Conservation (phyloP, 1,140 invertebrate species). For the Oryctes rhinoceros region DNA sequence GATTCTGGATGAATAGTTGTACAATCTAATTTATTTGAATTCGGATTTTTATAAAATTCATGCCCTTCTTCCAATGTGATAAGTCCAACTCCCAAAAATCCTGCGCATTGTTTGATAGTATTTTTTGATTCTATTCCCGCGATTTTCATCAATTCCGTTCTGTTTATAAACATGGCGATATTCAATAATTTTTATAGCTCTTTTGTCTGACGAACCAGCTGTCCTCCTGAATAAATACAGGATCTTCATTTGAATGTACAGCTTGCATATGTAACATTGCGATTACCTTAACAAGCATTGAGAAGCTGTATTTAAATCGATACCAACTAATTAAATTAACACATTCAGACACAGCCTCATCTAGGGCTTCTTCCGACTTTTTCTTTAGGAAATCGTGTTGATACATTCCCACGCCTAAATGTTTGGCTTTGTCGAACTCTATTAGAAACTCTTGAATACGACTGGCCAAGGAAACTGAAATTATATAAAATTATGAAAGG, state of each 20-base stretch:
- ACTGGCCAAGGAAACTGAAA: constrained; percentile 81
- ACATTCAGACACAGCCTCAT: constrained; percentile 80
- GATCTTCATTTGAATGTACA: constrained; percentile 45
- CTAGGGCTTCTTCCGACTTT: constrained; percentile 75
- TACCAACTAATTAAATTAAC: constrained; percentile 93
- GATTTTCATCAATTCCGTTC: constrained; percentile 78
- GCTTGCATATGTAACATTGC: background rate
- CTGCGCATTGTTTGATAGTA: constrained; percentile 89
- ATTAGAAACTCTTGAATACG: constrained; percentile 87
- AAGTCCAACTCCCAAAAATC: constrained; percentile 82
- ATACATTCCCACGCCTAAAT: constrained; percentile 92
- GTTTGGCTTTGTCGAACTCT: constrained; percentile 90
- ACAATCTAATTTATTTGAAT: constrained; percentile 78
- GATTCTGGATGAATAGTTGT: constrained; percentile 94
- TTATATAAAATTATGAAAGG: background rate
- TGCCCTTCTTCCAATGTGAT: constrained; percentile 60
- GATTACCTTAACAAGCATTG: constrained; percentile 76
- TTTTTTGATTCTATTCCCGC: constrained; percentile 82
- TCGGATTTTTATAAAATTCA: constrained; percentile 51
- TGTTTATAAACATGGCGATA: constrained; percentile 75
- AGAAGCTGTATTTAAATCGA: constrained; percentile 88
- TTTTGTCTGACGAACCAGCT: constrained; percentile 78
- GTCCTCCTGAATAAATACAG: constrained; percentile 68
- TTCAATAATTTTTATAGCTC: constrained; percentile 80
- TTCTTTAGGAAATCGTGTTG: constrained; percentile 88